phyloP scores from a whole-genome alignment of 2,113 vertebrate genomes.

The Athene cunicularia region DNA sequence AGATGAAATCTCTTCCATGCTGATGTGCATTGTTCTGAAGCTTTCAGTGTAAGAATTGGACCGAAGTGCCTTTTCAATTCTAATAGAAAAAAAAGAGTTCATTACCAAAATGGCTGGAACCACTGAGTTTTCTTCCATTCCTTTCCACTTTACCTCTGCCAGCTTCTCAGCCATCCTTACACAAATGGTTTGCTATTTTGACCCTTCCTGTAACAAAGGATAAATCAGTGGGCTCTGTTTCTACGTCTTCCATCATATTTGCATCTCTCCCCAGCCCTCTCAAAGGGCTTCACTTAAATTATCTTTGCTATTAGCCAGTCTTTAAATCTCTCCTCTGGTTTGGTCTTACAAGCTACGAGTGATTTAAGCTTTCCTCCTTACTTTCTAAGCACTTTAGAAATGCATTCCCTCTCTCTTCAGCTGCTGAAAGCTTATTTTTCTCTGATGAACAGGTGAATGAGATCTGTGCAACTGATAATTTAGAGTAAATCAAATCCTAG shows the following conservation, averaged over 20 bases:
- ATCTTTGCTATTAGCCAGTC: not conserved
- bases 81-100: not conserved
- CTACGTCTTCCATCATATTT: not conserved
- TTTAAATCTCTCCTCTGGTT: not conserved
- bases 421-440: not conserved
- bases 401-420: not conserved
- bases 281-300: not conserved
- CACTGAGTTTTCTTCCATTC: not conserved
- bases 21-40: not conserved
- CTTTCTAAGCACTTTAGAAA: not conserved
- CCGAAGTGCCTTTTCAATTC: not conserved
- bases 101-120: not conserved
- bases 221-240: not conserved
- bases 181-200: not conserved
- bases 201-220: not conserved
- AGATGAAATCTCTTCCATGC: not conserved
- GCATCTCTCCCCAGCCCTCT: not conserved
- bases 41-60: not conserved
- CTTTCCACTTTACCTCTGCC: not conserved
- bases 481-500: not conserved
- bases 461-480: not conserved
- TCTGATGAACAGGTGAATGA: not conserved
- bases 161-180: not conserved
- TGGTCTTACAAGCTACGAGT: not conserved
- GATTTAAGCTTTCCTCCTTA: not conserved